A percentile compares a stretch with the other conserved stretches of the same genome.
Conservation (phyloP, 2,888 invertebrate species). For the Pherbina coryleti region DNA sequence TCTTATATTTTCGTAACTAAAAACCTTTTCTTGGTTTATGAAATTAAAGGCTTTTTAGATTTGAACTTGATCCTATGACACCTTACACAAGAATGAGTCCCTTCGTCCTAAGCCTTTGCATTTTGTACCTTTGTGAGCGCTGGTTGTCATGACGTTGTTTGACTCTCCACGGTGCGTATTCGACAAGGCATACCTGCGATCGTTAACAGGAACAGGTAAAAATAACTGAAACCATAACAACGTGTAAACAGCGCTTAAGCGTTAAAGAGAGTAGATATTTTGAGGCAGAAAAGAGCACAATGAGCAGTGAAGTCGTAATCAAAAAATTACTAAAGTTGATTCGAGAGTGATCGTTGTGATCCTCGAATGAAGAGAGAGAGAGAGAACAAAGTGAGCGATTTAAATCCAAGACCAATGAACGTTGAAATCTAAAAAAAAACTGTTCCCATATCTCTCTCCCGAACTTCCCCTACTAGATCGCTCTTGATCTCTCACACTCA, state of each 20-base stretch:
- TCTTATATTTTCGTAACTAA: neutral
- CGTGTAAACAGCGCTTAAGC: neutral
- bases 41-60: conserved; percentile 39
- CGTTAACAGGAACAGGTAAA: conserved; percentile 30
- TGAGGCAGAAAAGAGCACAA: neutral
- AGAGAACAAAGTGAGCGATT: too few species aligned
- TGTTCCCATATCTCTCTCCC: conserved; percentile 19
- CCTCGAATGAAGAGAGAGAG: neutral
- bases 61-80: conserved; percentile 69
- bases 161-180: neutral
- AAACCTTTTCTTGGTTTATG: conserved; percentile 38
- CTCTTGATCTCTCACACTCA: neutral
- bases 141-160: conserved; percentile 35
- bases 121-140: conserved; percentile 66
- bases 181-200: conserved; percentile 27
- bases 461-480: neutral
- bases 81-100: conserved; percentile 73
- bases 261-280: neutral
- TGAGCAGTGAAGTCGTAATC: neutral
- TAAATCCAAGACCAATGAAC: too few species aligned
- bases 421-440: too few species aligned
- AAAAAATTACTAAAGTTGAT: too few species aligned
- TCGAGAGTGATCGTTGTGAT: neutral
- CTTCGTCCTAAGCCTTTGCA: conserved; percentile 70
- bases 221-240: conserved; percentile 34